Evolutionary conservation across 2,797 vertebrate genomes (phyloP).

Genomic region (Pogoniulus pusillus): DNA sequence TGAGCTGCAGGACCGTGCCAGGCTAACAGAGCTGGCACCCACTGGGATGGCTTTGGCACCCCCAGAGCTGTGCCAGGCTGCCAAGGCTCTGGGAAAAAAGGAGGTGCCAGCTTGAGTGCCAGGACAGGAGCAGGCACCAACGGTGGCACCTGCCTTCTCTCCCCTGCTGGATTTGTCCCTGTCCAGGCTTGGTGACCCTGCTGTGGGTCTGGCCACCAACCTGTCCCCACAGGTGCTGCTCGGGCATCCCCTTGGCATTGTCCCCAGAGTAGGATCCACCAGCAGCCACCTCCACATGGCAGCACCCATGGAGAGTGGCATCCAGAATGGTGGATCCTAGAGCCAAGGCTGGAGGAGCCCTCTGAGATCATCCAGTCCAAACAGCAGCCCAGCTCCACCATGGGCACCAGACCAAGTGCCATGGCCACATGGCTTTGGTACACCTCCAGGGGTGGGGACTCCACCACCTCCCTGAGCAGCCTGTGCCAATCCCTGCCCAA

Average conservation of each 20-base stretch:
- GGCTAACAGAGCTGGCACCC: too few species aligned
- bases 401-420: too few species aligned
- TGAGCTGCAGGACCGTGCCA: fast-evolving
- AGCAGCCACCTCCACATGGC: fast-evolving
- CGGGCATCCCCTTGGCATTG: background rate
- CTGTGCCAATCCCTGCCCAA: too few species aligned
- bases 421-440: too few species aligned
- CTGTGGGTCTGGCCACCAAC: background rate
- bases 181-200: too few species aligned
- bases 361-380: too few species aligned
- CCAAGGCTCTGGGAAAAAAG: fast-evolving
- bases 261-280: background rate
- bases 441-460: too few species aligned
- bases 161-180: fast-evolving
- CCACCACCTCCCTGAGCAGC: too few species aligned
- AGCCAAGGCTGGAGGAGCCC: too few species aligned
- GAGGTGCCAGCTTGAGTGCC: background rate
- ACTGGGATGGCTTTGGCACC: background rate
- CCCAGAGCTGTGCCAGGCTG: fast-evolving
- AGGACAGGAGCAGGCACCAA: fast-evolving
- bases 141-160: background rate
- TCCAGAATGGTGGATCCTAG: background rate
- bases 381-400: too few species aligned
- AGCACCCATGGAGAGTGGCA: background rate
- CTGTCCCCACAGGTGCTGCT: background rate